Evolutionary conservation across 1,140 invertebrate genomes (phyloP).

Genomic region (Rhopalosiphum maidis): DNA sequence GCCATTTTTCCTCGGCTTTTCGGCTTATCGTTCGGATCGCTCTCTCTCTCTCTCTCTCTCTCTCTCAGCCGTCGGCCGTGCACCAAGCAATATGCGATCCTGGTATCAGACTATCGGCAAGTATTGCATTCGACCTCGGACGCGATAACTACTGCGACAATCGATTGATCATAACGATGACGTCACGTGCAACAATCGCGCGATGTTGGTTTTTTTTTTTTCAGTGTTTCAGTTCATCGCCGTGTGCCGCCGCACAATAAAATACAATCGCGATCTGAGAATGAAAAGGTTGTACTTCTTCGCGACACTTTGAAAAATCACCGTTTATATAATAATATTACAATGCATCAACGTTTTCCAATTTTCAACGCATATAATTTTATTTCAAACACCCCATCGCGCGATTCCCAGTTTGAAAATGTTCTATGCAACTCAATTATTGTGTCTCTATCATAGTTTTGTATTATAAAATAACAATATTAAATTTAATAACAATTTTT

Average conservation of each 20-base stretch:
- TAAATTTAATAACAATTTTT: not conserved
- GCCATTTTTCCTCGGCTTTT: not conserved
- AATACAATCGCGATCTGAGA: not conserved
- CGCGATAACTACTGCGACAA: not conserved
- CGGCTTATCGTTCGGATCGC: not conserved
- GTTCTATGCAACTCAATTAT: not conserved
- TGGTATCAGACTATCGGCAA: slow-evolving; percentile 34
- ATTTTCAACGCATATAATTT: not conserved
- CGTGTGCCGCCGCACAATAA: not conserved
- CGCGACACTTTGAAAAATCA: not conserved
- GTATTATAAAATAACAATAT: not conserved
- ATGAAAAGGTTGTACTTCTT: too few species aligned
- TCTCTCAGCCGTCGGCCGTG: not conserved
- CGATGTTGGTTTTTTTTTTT: not conserved
- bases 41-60: not conserved
- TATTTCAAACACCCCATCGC: not conserved
- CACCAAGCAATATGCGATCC: not conserved
- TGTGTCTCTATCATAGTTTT: not conserved
- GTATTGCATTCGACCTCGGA: not conserved
- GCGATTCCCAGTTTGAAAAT: too few species aligned
- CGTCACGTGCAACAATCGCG: not conserved
- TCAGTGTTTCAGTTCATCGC: not conserved
- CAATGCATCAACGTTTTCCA: not conserved
- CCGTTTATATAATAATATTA: not conserved
- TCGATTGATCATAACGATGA: slow-evolving; percentile 16